phyloP scores from a whole-genome alignment of 2,888 invertebrate species.

The Latheticus oryzae region DNA sequence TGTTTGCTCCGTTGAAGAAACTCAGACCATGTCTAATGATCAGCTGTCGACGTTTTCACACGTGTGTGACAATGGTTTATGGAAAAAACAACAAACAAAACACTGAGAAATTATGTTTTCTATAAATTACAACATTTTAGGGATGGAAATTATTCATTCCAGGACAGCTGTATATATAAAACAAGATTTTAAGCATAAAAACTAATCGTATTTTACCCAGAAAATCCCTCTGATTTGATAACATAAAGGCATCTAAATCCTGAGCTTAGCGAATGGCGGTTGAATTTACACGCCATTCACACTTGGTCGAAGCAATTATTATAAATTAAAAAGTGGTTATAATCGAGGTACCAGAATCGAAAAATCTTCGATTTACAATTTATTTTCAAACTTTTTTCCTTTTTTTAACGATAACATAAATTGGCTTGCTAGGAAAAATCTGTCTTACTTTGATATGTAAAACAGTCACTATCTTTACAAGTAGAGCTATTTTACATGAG shows the following conservation, averaged over 20 bases:
- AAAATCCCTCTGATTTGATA: conserved; percentile 28
- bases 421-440: conserved; percentile 39
- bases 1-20: conserved; percentile 58
- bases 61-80: conserved; percentile 42
- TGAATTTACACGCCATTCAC: conserved; percentile 17
- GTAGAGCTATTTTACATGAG: conserved; percentile 36
- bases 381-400: too few relatives aligned
- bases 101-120: background rate
- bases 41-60: conserved; percentile 60
- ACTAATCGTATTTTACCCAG: conserved; percentile 28
- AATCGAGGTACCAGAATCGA: too few relatives aligned
- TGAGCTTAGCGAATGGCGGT: conserved; percentile 17
- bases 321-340: conserved; percentile 20
- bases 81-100: conserved; percentile 40
- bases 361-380: too few relatives aligned
- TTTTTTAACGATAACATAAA: too few relatives aligned
- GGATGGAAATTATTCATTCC: conserved; percentile 9
- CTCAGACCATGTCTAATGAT: conserved; percentile 60
- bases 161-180: conserved; percentile 13
- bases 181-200: conserved; percentile 12
- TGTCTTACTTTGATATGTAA: conserved; percentile 39
- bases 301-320: conserved; percentile 10
- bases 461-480: conserved; percentile 31
- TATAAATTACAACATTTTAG: conserved; percentile 8
- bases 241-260: conserved; percentile 8